Percentiles rank a stretch among this genome's conserved stretches.
Conservation (phyloP, 2,888 invertebrate genomes). For the Tridacna crocea region DNA sequence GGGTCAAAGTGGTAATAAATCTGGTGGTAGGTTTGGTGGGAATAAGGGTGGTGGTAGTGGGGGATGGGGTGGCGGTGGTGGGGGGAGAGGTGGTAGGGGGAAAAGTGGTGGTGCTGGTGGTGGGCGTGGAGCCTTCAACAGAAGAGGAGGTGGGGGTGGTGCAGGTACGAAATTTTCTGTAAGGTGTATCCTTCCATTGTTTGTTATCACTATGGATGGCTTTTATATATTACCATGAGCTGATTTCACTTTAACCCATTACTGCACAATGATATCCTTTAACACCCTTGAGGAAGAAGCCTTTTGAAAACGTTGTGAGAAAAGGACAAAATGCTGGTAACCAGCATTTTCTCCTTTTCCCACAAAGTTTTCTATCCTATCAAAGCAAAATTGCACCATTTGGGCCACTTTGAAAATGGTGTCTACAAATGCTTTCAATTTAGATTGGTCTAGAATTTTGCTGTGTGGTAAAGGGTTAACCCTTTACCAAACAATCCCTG, state of each 20-base stretch:
- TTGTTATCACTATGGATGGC: not conserved
- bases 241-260: not conserved
- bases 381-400: not conserved
- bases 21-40: constrained; percentile 33
- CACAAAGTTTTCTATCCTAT: not conserved
- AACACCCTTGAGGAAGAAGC: too few relatives aligned
- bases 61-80: constrained; percentile 47
- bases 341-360: not conserved
- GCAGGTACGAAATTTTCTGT: not conserved
- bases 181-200: not conserved
- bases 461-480: too few relatives aligned
- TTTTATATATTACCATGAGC: not conserved
- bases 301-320: not conserved
- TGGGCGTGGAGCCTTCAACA: constrained; percentile 5
- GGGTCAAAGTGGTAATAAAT: constrained; percentile 56
- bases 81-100: constrained; percentile 47
- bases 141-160: constrained; percentile 42
- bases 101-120: constrained; percentile 29
- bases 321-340: not conserved
- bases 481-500: too few relatives aligned
- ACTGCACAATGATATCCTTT: not conserved
- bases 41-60: constrained; percentile 14
- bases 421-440: too few relatives aligned
- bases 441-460: too few relatives aligned
- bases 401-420: too few relatives aligned